phyloP scores from a whole-genome alignment of 1,140 invertebrate species.

The Radopholus similis region DNA sequence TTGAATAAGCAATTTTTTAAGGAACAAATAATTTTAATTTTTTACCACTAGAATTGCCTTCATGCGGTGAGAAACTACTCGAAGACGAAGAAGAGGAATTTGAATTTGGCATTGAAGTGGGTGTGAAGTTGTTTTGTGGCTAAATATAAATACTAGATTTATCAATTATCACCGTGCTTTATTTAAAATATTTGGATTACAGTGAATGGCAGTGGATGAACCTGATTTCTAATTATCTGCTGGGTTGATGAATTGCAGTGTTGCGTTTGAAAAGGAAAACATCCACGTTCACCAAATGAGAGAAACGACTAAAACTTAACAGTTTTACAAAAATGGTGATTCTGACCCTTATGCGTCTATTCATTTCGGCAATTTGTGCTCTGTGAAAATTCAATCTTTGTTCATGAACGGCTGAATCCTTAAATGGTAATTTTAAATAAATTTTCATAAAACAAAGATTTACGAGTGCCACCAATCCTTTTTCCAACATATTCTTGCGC shows the following conservation, averaged over 20 bases:
- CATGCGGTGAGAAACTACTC: neutral
- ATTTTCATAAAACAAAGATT: neutral
- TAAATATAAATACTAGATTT: neutral
- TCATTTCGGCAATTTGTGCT: conserved; percentile 55
- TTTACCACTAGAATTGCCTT: neutral
- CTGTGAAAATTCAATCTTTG: conserved; percentile 55
- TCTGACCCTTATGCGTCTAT: conserved; percentile 44
- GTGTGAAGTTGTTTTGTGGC: neutral
- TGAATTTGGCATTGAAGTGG: neutral
- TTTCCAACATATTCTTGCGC: conserved; percentile 37
- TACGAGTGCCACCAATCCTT: conserved; percentile 56
- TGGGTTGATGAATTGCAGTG: neutral
- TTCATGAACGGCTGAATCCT: conserved; percentile 56
- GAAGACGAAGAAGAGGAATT: conserved; percentile 8
- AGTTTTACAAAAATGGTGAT: neutral
- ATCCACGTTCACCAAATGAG: neutral
- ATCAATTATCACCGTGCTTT: neutral
- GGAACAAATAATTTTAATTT: too few relatives aligned
- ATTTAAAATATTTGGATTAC: neutral
- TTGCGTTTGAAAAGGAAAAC: neutral
- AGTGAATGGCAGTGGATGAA: conserved; percentile 3
- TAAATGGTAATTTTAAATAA: conserved; percentile 25
- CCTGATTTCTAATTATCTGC: conserved; percentile 3
- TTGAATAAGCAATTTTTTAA: too few relatives aligned
- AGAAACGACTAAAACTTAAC: conserved; percentile 13